Evolutionary conservation across 2,797 vertebrate genomes (phyloP).

Genomic region (Hydrolagus colliei): DNA sequence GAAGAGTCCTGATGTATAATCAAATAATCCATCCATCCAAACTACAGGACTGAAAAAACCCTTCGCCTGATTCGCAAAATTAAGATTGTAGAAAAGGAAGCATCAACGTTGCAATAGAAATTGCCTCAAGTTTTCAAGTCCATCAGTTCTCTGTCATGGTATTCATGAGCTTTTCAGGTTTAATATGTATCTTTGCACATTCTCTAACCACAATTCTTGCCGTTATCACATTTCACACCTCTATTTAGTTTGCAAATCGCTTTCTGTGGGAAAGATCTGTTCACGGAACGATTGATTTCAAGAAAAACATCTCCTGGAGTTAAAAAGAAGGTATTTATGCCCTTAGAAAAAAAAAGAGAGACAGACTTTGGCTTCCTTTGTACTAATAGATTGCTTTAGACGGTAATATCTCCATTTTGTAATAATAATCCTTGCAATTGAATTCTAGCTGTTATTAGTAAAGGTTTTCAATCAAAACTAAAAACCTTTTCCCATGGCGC

Average conservation of each 20-base stretch:
- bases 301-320: no score
- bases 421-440: no score
- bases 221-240: slow-evolving; percentile 18
- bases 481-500: no score
- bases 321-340: no score
- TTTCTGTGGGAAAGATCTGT: not conserved
- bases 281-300: not conserved
- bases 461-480: no score
- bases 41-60: not conserved
- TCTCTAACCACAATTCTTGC: slow-evolving; percentile 4
- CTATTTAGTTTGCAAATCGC: not conserved
- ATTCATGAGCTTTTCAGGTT: slow-evolving; percentile 21
- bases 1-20: not conserved
- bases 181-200: not conserved
- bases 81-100: not conserved
- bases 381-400: no score
- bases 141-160: not conserved
- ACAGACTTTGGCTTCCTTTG: no score
- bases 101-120: not conserved
- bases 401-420: no score
- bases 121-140: not conserved
- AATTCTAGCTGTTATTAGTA: no score
- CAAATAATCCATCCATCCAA: not conserved
- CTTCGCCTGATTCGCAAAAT: not conserved
- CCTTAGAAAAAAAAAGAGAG: no score